Percentiles rank a stretch among this genome's conserved stretches.
Conservation (phyloP, 2,888 invertebrate genomes). For the Chymomyza fuscimana region DNA sequence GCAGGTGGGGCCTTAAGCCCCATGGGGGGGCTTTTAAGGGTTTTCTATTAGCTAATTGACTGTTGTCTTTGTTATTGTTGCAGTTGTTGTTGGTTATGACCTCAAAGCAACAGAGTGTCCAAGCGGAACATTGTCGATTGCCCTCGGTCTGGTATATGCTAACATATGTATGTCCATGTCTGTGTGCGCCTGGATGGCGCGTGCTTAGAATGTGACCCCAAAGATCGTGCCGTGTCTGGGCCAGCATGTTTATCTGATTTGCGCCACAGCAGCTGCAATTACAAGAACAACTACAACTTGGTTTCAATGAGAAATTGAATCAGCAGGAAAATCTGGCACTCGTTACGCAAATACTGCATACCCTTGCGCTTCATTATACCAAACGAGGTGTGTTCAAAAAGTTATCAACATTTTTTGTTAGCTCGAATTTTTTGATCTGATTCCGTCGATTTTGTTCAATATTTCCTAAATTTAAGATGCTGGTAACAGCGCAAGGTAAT, state of each 20-base stretch:
- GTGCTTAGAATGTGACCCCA: slow-evolving; percentile 13
- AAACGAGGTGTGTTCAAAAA: too few relatives aligned
- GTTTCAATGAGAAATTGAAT: neutral
- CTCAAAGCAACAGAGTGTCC: neutral
- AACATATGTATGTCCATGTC: neutral
- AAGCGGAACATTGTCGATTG: slow-evolving; percentile 22
- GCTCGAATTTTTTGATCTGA: too few relatives aligned
- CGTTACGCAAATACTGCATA: neutral
- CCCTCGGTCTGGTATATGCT: neutral
- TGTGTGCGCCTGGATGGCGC: slow-evolving; percentile 5
- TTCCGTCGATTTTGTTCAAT: too few relatives aligned
- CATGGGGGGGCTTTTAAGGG: slow-evolving; percentile 7
- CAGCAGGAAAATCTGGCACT: neutral
- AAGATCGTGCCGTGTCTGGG: neutral
- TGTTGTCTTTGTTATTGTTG: neutral
- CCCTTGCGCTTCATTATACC: neutral
- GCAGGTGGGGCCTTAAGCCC: neutral
- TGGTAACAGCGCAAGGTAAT: too few relatives aligned
- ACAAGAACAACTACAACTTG: slow-evolving; percentile 3
- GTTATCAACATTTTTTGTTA: too few relatives aligned
- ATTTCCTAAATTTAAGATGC: too few relatives aligned
- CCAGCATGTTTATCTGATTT: slow-evolving; percentile 11
- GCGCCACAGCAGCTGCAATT: neutral
- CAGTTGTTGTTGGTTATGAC: neutral
- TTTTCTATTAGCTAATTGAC: slow-evolving; percentile 55